Evolutionary conservation across 2,888 invertebrate species (phyloP).

Genomic region (Epiblema foenella): DNA sequence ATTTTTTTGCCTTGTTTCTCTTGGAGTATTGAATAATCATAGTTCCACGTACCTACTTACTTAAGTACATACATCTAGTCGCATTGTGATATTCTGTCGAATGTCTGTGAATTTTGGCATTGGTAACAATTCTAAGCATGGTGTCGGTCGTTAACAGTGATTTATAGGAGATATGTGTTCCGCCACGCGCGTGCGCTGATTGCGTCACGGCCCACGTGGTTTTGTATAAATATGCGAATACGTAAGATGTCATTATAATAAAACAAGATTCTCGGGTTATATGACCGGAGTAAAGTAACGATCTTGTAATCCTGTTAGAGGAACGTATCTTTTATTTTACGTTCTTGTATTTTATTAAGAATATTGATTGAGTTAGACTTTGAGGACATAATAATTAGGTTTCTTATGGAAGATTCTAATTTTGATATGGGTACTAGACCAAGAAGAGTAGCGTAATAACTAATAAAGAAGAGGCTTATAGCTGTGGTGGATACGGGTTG

Average conservation of each 20-base stretch:
- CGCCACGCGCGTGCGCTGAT: constrained; percentile 46
- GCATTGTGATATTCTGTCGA: constrained; percentile 19
- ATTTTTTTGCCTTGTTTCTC: too few species aligned
- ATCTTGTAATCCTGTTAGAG: background rate
- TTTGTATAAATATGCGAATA: constrained; percentile 35
- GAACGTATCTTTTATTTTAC: too few species aligned
- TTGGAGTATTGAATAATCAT: constrained; percentile 23
- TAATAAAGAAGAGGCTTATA: too few species aligned
- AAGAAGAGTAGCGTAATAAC: too few species aligned
- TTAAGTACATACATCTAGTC: constrained; percentile 1
- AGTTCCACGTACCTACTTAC: constrained; percentile 25
- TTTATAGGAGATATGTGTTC: constrained; percentile 59
- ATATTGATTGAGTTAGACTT: background rate
- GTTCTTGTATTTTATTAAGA: background rate
- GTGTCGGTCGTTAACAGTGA: constrained; percentile 57
- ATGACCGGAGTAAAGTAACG: background rate
- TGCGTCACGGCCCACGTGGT: constrained; percentile 47
- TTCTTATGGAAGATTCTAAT: background rate
- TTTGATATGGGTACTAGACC: background rate
- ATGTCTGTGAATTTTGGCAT: constrained; percentile 45
- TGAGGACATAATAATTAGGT: background rate
- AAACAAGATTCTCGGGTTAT: constrained; percentile 3
- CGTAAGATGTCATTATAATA: background rate
- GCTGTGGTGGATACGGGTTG: too few species aligned
- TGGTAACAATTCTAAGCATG: constrained; percentile 40